Conservation (phyloP, 2,888 invertebrate species). For the Pandemis cinnamomeana region DNA sequence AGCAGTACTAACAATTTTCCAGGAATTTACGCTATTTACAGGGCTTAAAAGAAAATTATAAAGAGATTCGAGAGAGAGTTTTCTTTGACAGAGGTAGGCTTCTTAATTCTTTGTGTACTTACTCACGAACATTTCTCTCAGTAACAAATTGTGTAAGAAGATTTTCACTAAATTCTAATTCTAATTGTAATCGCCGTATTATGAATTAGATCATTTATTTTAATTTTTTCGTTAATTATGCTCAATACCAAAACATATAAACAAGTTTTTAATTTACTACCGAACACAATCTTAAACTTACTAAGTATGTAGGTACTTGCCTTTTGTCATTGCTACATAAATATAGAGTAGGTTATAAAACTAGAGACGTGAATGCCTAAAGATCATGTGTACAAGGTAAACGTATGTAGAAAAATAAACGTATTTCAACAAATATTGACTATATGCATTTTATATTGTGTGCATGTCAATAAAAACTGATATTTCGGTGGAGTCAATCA, state of each 20-base stretch:
- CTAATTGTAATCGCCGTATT: background rate
- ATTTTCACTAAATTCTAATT: background rate
- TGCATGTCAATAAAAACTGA: conserved; percentile 35
- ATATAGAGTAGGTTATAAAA: background rate
- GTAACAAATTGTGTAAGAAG: too few relatives aligned
- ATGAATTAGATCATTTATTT: too few relatives aligned
- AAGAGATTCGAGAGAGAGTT: background rate
- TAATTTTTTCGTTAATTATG: background rate
- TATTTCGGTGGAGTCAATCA: conserved; percentile 39
- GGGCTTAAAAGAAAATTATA: background rate
- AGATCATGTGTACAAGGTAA: background rate
- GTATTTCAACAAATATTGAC: background rate
- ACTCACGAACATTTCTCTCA: too few relatives aligned
- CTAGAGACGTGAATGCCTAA: background rate
- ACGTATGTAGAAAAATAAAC: conserved; percentile 4
- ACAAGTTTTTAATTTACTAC: background rate
- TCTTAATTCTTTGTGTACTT: background rate
- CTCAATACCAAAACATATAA: background rate
- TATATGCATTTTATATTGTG: background rate
- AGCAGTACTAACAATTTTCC: conserved; percentile 42
- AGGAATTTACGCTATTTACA: conserved; percentile 13
- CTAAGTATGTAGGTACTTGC: background rate
- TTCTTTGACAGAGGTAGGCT: background rate
- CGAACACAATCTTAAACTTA: too few relatives aligned
- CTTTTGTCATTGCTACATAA: background rate